Percentiles rank a stretch among this genome's conserved stretches.
phyloP scores from a whole-genome alignment of 2,797 vertebrate species.

The Coregonus ussuriensis region DNA sequence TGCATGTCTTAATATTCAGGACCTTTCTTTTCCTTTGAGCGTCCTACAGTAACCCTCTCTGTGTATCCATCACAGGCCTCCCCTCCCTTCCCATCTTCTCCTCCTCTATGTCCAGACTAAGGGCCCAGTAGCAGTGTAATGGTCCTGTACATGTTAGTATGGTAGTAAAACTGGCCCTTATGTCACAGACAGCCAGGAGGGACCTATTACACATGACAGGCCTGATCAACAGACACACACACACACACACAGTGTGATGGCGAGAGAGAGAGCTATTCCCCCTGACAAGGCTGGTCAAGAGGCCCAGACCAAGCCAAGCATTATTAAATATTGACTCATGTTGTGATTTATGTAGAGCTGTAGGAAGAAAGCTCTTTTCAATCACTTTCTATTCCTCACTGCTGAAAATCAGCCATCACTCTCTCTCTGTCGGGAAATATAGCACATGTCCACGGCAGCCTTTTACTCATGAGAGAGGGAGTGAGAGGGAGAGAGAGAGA shows the following conservation, averaged over 20 bases:
- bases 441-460: conserved; percentile 58
- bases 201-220: conserved; percentile 1
- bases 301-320: conserved; percentile 92
- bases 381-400: conserved; percentile 91
- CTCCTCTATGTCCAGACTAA: conserved; percentile 61
- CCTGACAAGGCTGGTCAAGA: conserved; percentile 93
- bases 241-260: neutral
- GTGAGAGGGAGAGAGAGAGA: too few relatives aligned
- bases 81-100: neutral
- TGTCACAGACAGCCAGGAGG: conserved; percentile 66
- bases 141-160: conserved; percentile 87
- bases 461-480: neutral
- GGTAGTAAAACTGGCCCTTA: conserved; percentile 93
- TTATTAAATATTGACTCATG: conserved; percentile 96
- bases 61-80: neutral
- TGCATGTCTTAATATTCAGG: conserved; percentile 46
- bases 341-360: conserved; percentile 93
- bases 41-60: neutral
- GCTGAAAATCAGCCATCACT: conserved; percentile 88
- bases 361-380: conserved; percentile 91
- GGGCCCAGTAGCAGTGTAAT: conserved; percentile 93
- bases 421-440: conserved; percentile 78
- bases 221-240: neutral
- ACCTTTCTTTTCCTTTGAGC: conserved; percentile 23
- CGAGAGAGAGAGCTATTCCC: conserved; percentile 87